phyloP scores from a whole-genome alignment of 2,797 vertebrate species.

The Naso thynnoides region DNA sequence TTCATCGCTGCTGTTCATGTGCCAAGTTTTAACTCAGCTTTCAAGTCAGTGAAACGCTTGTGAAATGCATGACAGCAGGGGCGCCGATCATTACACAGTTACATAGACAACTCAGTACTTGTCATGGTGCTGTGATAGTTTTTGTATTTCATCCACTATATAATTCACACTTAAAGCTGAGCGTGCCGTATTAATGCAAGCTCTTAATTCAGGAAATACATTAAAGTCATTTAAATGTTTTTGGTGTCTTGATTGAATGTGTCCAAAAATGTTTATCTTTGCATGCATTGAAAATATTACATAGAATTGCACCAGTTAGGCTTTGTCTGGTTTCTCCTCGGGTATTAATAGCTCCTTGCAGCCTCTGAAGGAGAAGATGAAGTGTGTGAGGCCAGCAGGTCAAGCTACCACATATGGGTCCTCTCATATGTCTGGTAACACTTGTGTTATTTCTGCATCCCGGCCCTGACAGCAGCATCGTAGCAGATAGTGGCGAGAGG shows the following conservation, averaged over 20 bases:
- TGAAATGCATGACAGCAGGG: constrained; percentile 37
- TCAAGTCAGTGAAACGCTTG: constrained; percentile 32
- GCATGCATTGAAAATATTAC: constrained; percentile 1
- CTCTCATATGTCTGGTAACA: constrained; percentile 59
- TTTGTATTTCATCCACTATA: constrained; percentile 12
- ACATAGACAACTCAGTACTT: constrained; percentile 21
- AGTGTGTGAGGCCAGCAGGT: constrained; percentile 62
- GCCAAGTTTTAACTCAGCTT: constrained; percentile 32
- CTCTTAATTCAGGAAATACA: constrained; percentile 32
- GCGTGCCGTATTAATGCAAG: constrained; percentile 6
- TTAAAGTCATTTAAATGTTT: constrained; percentile 7
- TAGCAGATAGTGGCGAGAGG: constrained; percentile 8
- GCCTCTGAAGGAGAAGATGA: constrained; percentile 49
- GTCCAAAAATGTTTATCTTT: neutral
- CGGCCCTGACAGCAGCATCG: constrained; percentile 27
- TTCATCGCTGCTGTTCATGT: constrained; percentile 17
- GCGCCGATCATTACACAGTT: constrained; percentile 42
- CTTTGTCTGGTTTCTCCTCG: constrained; percentile 31
- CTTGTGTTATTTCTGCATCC: constrained; percentile 71
- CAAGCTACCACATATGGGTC: constrained; percentile 67
- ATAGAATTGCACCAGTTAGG: constrained; percentile 33
- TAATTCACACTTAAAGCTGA: neutral
- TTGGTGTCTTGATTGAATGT: neutral
- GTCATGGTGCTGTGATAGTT: neutral
- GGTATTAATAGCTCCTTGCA: constrained; percentile 57